Base-by-base conservation (phyloP, 2,888 invertebrate genomes). In the Campoletis raptor region DNA sequence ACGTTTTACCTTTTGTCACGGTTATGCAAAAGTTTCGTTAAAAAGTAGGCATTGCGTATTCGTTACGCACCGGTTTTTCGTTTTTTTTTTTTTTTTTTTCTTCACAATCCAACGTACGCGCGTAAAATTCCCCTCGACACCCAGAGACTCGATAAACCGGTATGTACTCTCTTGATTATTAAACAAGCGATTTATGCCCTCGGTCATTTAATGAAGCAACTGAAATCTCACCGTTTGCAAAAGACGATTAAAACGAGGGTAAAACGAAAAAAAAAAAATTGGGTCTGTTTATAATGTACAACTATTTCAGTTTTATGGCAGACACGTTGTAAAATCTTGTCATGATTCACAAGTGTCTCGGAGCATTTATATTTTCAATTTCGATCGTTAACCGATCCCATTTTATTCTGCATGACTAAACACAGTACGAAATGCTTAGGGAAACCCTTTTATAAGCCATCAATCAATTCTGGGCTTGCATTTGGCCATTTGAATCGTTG, bases 401-500 rank as follows among this genome's bases (percentile, higher is more conserved):
- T 86, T 84, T 89, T 88, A 91, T 91, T 92, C 90, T 92, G 91
- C 92, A 92, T 93, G 92, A 92, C 91, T 91, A 92, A 91, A 91
- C 91, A 92, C 85, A 87, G 73, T 85, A 87, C 83, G 89, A 91
- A 90, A 90, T 90, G 84, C 80, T 81, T 72, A 87, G 89, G 87
- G 89, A 90, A 88, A 93, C 92, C 93, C 93, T 90, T 93, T 93
- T 93, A 93, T 90, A 90, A 91, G 90, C 93, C 91, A 94, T 94
- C 93, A 91, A 93, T 94, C 93, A 94, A 92, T 92, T 6, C 88
- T 78, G 83, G 57, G 37, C 66, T 83, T 88, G 88, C 87, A 90
- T 83, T 85, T 77, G 85, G 88, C 89, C 87, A 89, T 88, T 87
- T 84, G 87, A 89, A 91, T 91, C 90, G 89, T 87, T 85, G 88